These are phyloP conservation scores for Danio tinwini DNA, from an alignment of 2,797 vertebrate genomes.

Conservation along the genomic window DNA sequence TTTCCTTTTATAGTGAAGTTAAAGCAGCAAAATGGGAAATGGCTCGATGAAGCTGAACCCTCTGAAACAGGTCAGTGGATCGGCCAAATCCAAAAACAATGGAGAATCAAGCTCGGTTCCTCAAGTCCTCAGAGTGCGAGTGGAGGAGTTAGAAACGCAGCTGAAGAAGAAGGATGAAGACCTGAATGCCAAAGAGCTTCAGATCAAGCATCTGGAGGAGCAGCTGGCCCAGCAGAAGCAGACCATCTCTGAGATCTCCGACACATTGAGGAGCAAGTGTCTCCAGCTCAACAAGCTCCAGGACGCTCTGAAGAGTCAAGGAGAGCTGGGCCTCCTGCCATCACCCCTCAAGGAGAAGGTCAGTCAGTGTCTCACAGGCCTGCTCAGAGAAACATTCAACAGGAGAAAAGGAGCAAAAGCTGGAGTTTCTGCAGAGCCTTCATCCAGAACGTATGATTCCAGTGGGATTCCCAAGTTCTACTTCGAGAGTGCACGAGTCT, in stretches of 20 bases:
- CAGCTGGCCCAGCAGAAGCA: conserved; percentile 82
- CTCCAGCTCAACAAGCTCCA: conserved; percentile 87
- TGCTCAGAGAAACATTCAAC: conserved; percentile 75
- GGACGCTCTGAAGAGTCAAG: conserved; percentile 78
- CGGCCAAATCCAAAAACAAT: conserved; percentile 63
- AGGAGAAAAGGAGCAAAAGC: conserved; percentile 90
- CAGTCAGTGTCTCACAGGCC: conserved; percentile 74
- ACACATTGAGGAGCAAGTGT: conserved; percentile 86
- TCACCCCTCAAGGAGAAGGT: conserved; percentile 74
- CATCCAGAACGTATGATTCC: conserved; percentile 83
- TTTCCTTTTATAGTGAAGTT: conserved; percentile 45
- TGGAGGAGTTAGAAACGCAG: conserved; percentile 87
- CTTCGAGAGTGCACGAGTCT: conserved; percentile 88
- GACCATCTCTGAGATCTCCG: conserved; percentile 83
- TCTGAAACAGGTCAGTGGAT: conserved; percentile 76
- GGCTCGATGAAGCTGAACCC: conserved; percentile 87
- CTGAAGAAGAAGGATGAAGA: conserved; percentile 85
- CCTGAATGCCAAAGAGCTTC: conserved; percentile 77
- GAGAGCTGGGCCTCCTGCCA: conserved; percentile 65
- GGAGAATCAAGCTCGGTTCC: conserved; percentile 61
- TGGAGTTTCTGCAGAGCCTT: conserved; percentile 92
- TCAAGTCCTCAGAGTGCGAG: conserved; percentile 76
- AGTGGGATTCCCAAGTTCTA: conserved; percentile 83
- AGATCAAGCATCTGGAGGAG: conserved; percentile 81
- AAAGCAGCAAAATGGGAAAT: conserved; percentile 83